Evolutionary conservation across 2,888 invertebrate genomes (phyloP).

Genomic region (Heliconius ismenius): DNA sequence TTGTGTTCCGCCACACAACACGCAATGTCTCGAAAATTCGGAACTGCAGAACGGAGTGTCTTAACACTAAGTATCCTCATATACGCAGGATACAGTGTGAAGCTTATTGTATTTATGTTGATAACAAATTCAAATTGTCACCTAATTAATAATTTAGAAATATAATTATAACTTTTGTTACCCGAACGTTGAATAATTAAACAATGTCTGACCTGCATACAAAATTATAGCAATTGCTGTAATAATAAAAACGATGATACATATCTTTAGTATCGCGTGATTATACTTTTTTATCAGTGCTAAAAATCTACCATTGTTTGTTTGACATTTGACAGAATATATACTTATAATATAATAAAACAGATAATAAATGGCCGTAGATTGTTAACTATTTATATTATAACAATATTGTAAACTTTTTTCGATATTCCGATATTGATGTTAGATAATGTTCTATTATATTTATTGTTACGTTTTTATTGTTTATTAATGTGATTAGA

Average conservation of each 20-base stretch:
- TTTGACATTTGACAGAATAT: conserved; percentile 48
- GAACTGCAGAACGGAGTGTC: background rate
- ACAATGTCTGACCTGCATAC: conserved; percentile 45
- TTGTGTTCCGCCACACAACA: background rate
- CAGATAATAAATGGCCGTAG: conserved; percentile 37
- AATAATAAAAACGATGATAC: conserved; percentile 44
- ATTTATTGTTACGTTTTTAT: conserved; percentile 1
- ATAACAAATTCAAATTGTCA: background rate
- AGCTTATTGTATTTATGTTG: background rate
- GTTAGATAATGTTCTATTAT: conserved; percentile 31
- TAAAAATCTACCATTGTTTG: conserved; percentile 49
- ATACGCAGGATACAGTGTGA: background rate
- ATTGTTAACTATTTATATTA: conserved; percentile 27
- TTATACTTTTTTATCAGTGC: conserved; percentile 50
- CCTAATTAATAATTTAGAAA: conserved; percentile 13
- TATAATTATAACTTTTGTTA: conserved; percentile 38
- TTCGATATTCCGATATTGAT: conserved; percentile 8
- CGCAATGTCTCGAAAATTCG: background rate
- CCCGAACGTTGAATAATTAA: conserved; percentile 49
- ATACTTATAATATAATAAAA: conserved; percentile 23
- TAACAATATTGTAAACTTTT: conserved; percentile 30
- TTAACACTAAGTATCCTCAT: background rate
- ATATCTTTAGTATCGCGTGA: conserved; percentile 51
- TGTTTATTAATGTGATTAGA: background rate
- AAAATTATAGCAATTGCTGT: conserved; percentile 47